Base-by-base conservation (phyloP, 2,888 invertebrate genomes). In the Cerceris ruficornis region DNA sequence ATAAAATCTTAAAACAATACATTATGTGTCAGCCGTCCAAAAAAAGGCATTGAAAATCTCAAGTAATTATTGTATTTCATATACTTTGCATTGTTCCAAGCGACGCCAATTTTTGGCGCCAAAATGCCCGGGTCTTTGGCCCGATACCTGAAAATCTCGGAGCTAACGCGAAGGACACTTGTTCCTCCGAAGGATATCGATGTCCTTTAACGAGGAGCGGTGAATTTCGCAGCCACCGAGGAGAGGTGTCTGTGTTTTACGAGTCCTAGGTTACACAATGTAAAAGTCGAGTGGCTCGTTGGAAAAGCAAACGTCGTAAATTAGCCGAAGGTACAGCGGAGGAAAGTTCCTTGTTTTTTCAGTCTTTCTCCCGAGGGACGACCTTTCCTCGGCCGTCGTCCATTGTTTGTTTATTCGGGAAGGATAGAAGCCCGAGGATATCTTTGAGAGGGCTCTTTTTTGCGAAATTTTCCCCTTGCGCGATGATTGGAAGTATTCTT, bases 251-350 rank as follows among this genome's bases (percentile, higher is more conserved):
- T 39, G 57, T 74, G 80, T 73, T 77, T 79, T 77, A 78, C 70
- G 79, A 75, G 70, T 77, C 77, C 28, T 64, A n/a, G 61, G 68
- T 80, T 80, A 11, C 71, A 69, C 75, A 79, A 78, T 73, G 80
- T 49, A 41, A 41, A 67, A 70, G 66, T 69, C 68, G 64, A 39
- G 39, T 17, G 58, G 46, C 41, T 49, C 42, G 15, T 8, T 7
- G 43, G 46, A 59, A 42, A 57, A 71, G 71, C 59, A 41, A 67
- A 65, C 77, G 77, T 78, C 77, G 77, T 78, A 78, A 65, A 65
- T 42, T 50, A 54, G 52, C 50, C 13, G 15, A 52, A 41, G 52
- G 52, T 65, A 41, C 41, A 55, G 17, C 62, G 41, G 41, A 42
- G 42, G 55, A 54, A 65, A 65, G 54, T 65, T 28, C 42, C 9